Percentiles rank a stretch among this genome's conserved stretches.
Evolutionary conservation across 2,888 invertebrate species (phyloP).

Genomic region (Minunthozetes semirufus): DNA sequence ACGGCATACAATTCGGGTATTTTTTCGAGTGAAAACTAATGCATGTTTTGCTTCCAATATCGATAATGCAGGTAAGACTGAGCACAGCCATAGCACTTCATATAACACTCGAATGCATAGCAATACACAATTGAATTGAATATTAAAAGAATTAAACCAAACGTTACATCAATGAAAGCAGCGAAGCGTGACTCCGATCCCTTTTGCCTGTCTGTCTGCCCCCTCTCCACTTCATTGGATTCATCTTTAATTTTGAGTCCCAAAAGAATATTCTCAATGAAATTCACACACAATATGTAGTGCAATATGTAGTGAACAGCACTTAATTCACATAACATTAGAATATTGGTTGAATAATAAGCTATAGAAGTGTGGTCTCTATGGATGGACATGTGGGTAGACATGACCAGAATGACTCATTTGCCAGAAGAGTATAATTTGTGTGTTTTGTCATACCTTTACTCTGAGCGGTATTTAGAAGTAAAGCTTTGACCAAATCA

Average conservation of each 20-base stretch:
- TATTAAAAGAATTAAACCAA: slow-evolving; percentile 3
- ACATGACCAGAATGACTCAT: slow-evolving; percentile 17
- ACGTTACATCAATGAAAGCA: background rate
- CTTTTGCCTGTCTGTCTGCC: background rate
- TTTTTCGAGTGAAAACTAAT: slow-evolving; percentile 9
- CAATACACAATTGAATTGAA: background rate
- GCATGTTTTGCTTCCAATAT: background rate
- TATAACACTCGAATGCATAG: background rate
- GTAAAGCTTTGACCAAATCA: background rate
- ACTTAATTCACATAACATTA: slow-evolving; percentile 6
- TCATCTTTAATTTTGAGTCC: slow-evolving; percentile 19
- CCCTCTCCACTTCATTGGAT: background rate
- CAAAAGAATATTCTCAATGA: background rate
- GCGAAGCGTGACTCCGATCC: background rate
- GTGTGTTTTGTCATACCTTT: no score
- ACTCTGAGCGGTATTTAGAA: no score
- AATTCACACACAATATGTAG: background rate
- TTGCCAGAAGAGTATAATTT: background rate
- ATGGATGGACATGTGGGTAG: background rate
- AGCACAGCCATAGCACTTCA: no score
- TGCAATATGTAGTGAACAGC: slow-evolving; percentile 9
- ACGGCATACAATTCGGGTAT: background rate
- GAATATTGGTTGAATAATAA: background rate
- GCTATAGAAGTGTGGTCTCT: background rate
- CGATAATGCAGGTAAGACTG: background rate